These are phyloP conservation scores for Cephus spinipes DNA, from an alignment of 2,888 invertebrate genomes.

Conservation along the genomic window DNA sequence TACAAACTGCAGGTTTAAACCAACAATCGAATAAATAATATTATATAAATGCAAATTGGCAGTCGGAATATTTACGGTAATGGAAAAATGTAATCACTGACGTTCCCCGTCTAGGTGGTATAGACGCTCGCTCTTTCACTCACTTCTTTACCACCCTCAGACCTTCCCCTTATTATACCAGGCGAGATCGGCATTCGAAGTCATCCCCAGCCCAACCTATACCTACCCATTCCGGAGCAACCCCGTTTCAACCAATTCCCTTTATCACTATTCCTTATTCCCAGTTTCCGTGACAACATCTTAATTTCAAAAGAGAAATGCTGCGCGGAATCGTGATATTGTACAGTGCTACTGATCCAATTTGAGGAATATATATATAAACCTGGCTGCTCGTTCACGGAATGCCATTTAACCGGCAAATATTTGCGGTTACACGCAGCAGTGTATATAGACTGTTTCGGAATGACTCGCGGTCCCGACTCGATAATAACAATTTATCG, in stretches of 20 bases:
- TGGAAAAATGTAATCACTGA: constrained; percentile 31
- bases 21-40: constrained; percentile 32
- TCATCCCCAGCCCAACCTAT: neutral
- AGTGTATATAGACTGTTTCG: neutral
- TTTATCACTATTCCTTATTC: neutral
- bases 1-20: constrained; percentile 18
- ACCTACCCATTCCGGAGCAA: neutral
- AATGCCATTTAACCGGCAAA: neutral
- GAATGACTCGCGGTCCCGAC: neutral
- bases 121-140: neutral
- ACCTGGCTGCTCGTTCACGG: neutral
- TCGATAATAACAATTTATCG: neutral
- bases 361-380: neutral
- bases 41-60: constrained; percentile 39
- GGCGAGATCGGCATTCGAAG: neutral
- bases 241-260: neutral
- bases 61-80: constrained; percentile 26
- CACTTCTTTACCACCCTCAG: neutral
- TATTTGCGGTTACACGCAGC: neutral
- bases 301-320: neutral
- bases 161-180: neutral
- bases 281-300: neutral
- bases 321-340: neutral
- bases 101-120: neutral
- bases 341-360: neutral